phyloP scores from a whole-genome alignment of 2,113 vertebrate genomes.

The Pollimyrus isidori region DNA sequence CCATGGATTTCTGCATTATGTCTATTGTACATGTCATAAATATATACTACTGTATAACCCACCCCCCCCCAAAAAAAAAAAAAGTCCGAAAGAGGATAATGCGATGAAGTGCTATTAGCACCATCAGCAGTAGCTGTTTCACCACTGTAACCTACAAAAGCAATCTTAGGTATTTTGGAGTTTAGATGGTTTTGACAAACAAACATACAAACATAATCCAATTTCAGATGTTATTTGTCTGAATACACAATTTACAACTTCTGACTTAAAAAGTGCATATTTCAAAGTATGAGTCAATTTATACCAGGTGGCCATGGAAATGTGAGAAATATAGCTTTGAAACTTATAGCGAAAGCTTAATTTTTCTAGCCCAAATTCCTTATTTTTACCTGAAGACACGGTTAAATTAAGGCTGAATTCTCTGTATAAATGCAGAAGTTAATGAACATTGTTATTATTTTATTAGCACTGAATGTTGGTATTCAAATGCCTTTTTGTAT shows the following conservation, averaged over 20 bases:
- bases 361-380: neutral
- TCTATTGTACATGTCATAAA: neutral
- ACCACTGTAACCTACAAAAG: neutral
- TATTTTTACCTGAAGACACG: slow-evolving; percentile 2
- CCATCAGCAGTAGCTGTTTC: neutral
- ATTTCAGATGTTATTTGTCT: neutral
- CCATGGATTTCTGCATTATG: neutral
- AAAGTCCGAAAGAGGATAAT: neutral
- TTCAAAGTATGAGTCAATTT: neutral
- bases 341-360: neutral
- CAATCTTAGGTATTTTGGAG: neutral
- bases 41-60: neutral
- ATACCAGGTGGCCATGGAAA: slow-evolving; percentile 11
- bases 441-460: slow-evolving; percentile 27
- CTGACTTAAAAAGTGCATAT: neutral
- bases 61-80: neutral
- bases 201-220: neutral
- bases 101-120: neutral
- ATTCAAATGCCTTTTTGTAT: slow-evolving; percentile 45
- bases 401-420: slow-evolving; percentile 15
- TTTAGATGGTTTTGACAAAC: neutral
- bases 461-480: slow-evolving; percentile 49
- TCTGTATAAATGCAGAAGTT: slow-evolving; percentile 23
- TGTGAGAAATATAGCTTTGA: neutral
- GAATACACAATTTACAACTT: neutral